Evolutionary conservation across 2,888 invertebrate species (phyloP), one percentile per base, ranked within the genome.

Genomic region (Fabriciana adippe): DNA sequence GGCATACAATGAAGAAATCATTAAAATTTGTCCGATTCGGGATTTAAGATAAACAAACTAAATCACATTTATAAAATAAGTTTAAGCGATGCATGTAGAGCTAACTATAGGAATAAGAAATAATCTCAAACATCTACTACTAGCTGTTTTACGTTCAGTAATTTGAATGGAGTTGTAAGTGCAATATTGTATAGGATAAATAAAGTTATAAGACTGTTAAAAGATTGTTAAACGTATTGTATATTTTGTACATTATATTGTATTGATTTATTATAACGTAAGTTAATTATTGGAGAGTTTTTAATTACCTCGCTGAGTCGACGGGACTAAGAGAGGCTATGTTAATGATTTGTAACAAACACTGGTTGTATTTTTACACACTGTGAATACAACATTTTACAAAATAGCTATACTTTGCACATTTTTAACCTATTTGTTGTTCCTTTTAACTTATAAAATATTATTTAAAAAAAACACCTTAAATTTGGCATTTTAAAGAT

Each of bases 191-290:
- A 88, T 89, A 89, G 87, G 81, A 85, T 68, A 85, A 84, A 83
- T 88, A 89, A 90, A 87, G 85, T 81, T 91, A 90, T 90, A 90
- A 91, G 92, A 92, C 92, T 92, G 92, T 92, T 92, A 86, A 89
- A 89, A 88, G 84, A 89, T 90, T 90, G 88, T 90, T 90, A 86
- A 84, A 80, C 72, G 71, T 87, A 87, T 88, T 91, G 90, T 89
- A 90, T 89, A 89, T 90, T 86, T 89, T 91, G 90, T 92, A 90
- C 88, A 89, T 90, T 90, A 68, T 70, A 85, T 84, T 86, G 82
- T 88, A 88, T 86, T 84, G 80, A 84, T 83, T 78, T 76, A 85
- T 84, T 86, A 84, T 84, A 85, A 82, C 79, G 82, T 86, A 87
- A 88, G 85, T 85, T 87, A 82, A 79, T 73, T 81, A 81, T 76